Conservation (phyloP, 2,888 invertebrate species). For the Drepanosiphum platanoidis region DNA sequence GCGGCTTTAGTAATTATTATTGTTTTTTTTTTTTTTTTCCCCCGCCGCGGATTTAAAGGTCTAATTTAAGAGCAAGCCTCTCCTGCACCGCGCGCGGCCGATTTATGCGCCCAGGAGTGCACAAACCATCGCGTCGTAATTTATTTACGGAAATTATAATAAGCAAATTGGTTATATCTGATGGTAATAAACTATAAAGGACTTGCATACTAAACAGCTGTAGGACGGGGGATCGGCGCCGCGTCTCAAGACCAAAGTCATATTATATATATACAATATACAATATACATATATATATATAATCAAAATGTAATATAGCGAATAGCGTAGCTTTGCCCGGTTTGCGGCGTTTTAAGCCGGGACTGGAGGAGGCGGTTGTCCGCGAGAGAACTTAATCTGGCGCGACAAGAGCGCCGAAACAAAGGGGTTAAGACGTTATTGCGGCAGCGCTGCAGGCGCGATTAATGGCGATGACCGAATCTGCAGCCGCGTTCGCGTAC, state of each 20-base stretch:
- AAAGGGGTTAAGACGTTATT: conserved; percentile 39
- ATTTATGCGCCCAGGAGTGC: conserved; percentile 24
- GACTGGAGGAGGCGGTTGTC: conserved; percentile 40
- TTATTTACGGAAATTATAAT: conserved; percentile 53
- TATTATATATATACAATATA: too few species aligned
- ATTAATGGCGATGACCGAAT: conserved; percentile 8
- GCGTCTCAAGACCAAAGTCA: background rate
- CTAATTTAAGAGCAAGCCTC: conserved; percentile 5
- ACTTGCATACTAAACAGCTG: conserved; percentile 45
- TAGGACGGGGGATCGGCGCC: background rate
- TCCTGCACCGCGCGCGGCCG: background rate
- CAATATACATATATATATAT: too few species aligned
- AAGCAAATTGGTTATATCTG: conserved; percentile 53
- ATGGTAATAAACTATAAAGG: conserved; percentile 50
- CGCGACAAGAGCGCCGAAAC: conserved; percentile 31
- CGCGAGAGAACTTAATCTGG: conserved; percentile 30
- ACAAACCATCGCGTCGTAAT: conserved; percentile 28
- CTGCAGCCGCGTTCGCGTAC: background rate
- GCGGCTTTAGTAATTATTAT: background rate
- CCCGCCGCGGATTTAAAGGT: background rate
- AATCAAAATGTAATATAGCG: too few species aligned
- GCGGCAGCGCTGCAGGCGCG: background rate
- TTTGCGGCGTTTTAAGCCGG: background rate
- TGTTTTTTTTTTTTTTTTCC: background rate
- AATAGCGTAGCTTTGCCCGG: conserved; percentile 1